phyloP scores from a whole-genome alignment of 2,113 vertebrate genomes.

The Pipa parva region DNA sequence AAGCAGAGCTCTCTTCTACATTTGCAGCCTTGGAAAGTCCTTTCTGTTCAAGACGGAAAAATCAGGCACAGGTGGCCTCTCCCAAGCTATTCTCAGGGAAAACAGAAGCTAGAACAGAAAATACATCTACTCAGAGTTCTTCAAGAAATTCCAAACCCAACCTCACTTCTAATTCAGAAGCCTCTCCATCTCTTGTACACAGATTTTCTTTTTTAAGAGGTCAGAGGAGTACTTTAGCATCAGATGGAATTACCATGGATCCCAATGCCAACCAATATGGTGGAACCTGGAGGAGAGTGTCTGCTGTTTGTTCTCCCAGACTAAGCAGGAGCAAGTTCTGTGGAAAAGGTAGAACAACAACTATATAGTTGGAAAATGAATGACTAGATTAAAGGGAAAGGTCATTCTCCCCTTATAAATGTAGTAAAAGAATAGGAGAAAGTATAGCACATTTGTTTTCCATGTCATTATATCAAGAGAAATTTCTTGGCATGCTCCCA shows the following conservation, averaged over 20 bases:
- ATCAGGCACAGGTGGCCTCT: slow-evolving; percentile 22
- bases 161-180: not conserved
- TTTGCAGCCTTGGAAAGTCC: not conserved
- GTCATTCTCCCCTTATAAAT: no score
- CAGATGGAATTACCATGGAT: slow-evolving; percentile 47
- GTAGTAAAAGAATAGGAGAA: no score
- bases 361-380: no score
- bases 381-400: no score
- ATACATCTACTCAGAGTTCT: slow-evolving; percentile 12
- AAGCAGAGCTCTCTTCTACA: not conserved
- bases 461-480: no score
- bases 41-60: not conserved
- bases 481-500: no score
- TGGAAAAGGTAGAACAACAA: slow-evolving; percentile 67
- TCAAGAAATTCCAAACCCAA: not conserved
- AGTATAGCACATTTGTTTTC: no score
- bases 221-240: slow-evolving; percentile 44
- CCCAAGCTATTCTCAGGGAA: slow-evolving; percentile 2
- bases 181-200: slow-evolving; percentile 50
- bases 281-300: slow-evolving; percentile 69
- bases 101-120: not conserved
- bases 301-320: slow-evolving; percentile 72
- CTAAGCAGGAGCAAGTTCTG: slow-evolving; percentile 56
- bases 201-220: slow-evolving; percentile 70
- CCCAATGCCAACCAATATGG: slow-evolving; percentile 63